Evolutionary conservation across 1,140 invertebrate genomes (phyloP).

Genomic region (Drosophila tristis): DNA sequence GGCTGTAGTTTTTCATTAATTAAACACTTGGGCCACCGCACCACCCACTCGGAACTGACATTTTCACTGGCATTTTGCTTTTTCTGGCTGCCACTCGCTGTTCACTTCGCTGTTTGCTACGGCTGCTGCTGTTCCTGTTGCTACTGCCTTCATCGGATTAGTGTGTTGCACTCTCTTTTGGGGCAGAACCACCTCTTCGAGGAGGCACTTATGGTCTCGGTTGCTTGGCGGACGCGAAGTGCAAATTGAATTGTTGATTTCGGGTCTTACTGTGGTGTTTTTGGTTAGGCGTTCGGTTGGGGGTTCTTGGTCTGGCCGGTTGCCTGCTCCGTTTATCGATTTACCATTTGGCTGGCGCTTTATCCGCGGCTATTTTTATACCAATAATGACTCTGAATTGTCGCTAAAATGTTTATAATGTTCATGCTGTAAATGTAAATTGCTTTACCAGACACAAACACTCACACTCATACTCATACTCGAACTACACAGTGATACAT

Average conservation of each 20-base stretch:
- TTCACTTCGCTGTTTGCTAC: slow-evolving; percentile 11
- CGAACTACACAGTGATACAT: slow-evolving; percentile 27
- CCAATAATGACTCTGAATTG: slow-evolving; percentile 61
- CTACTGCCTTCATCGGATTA: slow-evolving; percentile 47
- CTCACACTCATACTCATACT: slow-evolving; percentile 17
- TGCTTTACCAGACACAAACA: slow-evolving; percentile 28
- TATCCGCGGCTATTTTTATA: slow-evolving; percentile 40
- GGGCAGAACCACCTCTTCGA: not conserved
- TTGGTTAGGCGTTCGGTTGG: not conserved
- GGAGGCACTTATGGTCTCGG: slow-evolving; percentile 10
- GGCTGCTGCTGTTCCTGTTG: slow-evolving; percentile 6
- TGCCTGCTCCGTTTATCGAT: slow-evolving; percentile 48
- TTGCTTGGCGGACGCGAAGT: not conserved
- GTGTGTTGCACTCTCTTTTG: slow-evolving; percentile 36
- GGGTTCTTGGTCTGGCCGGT: slow-evolving; percentile 3
- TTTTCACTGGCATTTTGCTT: slow-evolving; percentile 11
- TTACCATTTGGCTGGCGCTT: slow-evolving; percentile 45
- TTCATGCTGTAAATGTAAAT: slow-evolving; percentile 54
- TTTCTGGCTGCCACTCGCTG: slow-evolving; percentile 1
- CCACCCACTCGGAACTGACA: slow-evolving; percentile 20
- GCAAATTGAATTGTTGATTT: slow-evolving; percentile 27
- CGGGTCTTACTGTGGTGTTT: slow-evolving; percentile 3
- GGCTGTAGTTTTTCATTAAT: slow-evolving; percentile 66
- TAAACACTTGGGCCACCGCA: slow-evolving; percentile 37
- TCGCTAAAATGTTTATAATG: slow-evolving; percentile 68